Conservation (phyloP, 1,140 invertebrate species). For the Drosophila nasuta region DNA sequence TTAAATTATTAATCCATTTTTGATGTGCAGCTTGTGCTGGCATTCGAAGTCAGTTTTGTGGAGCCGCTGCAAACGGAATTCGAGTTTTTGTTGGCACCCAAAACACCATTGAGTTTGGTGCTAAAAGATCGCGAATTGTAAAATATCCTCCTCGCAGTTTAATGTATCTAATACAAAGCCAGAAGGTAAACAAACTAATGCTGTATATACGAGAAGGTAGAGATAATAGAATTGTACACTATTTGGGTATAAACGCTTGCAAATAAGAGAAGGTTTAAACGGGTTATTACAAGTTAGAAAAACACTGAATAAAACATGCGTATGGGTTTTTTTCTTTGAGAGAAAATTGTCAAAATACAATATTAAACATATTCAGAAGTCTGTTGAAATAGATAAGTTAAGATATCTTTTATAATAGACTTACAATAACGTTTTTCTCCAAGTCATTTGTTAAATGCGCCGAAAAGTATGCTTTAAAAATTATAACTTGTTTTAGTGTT, state of each 20-base stretch:
- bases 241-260: slow-evolving; percentile 8
- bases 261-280: not conserved
- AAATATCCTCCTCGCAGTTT: slow-evolving; percentile 7
- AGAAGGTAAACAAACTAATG: slow-evolving; percentile 1
- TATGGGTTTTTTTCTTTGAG: too few species aligned
- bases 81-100: slow-evolving; percentile 91
- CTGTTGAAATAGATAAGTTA: not conserved
- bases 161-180: slow-evolving; percentile 54
- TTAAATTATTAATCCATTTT: not conserved
- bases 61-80: slow-evolving; percentile 90
- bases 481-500: not conserved
- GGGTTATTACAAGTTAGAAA: not conserved
- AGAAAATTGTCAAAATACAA: too few species aligned
- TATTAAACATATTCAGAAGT: not conserved
- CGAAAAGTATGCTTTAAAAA: slow-evolving; percentile 33
- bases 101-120: slow-evolving; percentile 89
- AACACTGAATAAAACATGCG: not conserved
- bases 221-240: slow-evolving; percentile 7
- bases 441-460: not conserved
- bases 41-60: slow-evolving; percentile 89
- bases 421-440: not conserved
- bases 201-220: slow-evolving; percentile 34
- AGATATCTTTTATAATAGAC: not conserved
- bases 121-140: slow-evolving; percentile 86
- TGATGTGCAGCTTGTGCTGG: slow-evolving; percentile 87